Conservation (phyloP, 2,113 vertebrate genomes). For the Daphoenositta chrysoptera region DNA sequence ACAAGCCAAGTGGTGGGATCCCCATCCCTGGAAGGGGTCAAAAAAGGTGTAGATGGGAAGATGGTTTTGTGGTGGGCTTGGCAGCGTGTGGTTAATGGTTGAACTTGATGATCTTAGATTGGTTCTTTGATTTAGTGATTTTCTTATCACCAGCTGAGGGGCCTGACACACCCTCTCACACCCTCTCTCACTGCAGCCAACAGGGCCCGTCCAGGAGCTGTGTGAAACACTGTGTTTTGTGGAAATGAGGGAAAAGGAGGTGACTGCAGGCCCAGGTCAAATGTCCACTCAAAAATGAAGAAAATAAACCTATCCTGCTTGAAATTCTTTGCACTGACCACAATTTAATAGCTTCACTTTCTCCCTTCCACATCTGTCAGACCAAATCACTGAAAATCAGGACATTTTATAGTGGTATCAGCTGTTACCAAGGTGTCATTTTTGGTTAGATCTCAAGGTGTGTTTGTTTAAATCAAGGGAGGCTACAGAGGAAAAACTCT, state of each 20-base stretch:
- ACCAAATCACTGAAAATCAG: neutral
- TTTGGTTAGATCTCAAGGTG: neutral
- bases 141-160: neutral
- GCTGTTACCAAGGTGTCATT: neutral
- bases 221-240: neutral
- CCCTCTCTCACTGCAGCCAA: neutral
- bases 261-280: neutral
- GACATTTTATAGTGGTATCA: neutral
- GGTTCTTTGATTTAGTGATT: neutral
- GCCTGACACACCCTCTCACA: neutral
- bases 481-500: neutral
- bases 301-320: neutral
- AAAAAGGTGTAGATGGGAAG: rapidly evolving
- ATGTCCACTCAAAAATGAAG: rapidly evolving
- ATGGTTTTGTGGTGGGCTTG: neutral
- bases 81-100: neutral
- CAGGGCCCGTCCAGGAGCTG: neutral
- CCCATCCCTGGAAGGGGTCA: neutral
- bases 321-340: neutral
- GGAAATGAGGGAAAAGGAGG: neutral
- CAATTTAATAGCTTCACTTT: neutral
- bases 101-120: neutral
- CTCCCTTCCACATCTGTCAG: neutral
- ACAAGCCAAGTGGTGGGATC: neutral
- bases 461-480: neutral